Evolutionary conservation across 2,113 vertebrate species (phyloP), one percentile per base, ranked within the genome.

Genomic region (Redunca redunca): DNA sequence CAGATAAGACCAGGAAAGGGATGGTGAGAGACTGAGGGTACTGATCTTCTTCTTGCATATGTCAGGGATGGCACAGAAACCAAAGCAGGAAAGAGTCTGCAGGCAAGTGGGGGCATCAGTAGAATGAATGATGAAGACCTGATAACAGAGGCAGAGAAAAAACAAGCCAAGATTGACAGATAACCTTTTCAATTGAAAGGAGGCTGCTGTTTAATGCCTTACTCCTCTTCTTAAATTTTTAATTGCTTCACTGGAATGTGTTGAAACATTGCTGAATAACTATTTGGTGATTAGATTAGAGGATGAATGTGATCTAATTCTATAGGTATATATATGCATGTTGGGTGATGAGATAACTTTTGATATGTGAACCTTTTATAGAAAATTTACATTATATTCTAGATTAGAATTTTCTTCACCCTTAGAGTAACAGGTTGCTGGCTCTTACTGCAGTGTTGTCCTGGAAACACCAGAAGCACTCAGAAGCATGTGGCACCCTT

Each of bases 141-240:
- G 62, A 57, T 2, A 46, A 46, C 19, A 74, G 33, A 16, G 80
- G 14, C 55, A 92, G 78, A 93, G 55, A 89, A 87, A 95, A 71
- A 96, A 89, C 19, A 87, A 84, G 85, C 9, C 6, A 89, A 94
- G 81, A 96, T 26, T 36, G 95, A 89, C 62, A 86, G 83, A 33
- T 48, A 78, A 88, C 64, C n/a, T 96, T 98, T 93, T 86, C 40
- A 94, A 50, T 8, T 8, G n/a, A 87, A 94, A 96, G 57, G 46
- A 95, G 93, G 74, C 17, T 91, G 36, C 71, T 25, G 25, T 64
- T 93, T 80, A 88, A 83, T 89, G 55, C 30, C 74, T 5, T 53
- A 52, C 33, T 91, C 33, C 33, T 28, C 28, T 84, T 91, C 58
- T 83, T 87, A 71, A 60, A 89, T 46, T 74, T 94, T 95, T 97